Base-by-base conservation (phyloP, 2,888 invertebrate genomes). In the Choristoneura rosaceana region DNA sequence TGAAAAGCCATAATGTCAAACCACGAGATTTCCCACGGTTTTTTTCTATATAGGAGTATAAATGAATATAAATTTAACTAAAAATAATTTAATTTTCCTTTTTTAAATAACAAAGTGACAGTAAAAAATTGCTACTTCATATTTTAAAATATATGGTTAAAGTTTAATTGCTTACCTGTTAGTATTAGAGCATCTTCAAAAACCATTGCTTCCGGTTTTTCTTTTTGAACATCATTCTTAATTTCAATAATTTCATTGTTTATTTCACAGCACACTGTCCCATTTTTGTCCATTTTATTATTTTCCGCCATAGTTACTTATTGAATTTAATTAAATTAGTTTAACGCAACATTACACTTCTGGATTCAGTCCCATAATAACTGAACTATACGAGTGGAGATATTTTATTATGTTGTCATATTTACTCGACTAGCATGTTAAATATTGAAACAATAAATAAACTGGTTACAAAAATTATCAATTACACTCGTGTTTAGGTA, bases 161-260 rank as follows among this genome's bases (percentile, higher is more conserved):
- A 38, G 38, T 38, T 0, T 38, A 38, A 38, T 38, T 38, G 38
- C 38, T 38, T 62, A 74, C 74, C 74, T 69, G 74, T 50, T 50
- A 73, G 63, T 17, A 62, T 66, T 50, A 74, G 47, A 25, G 74
- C 74, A 25, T 74, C 69, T 73, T 74, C 74, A 71, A 74, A 71
- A n/a, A 33, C n/a, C 3, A 64, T 52, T 14, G 33, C 67, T 50
- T 64, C 59, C 33, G 45, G 2, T 69, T n/a, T 69, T 14, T 17
- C 25, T 33, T 33, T 12, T n/a, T 52, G 15, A 47, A 33, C 17
- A 34, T 10, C 17, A n/a, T 5, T 45, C 12, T 34, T 62, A 3
- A 52, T 62, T 62, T 62, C 33, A 33, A 25, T 33, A 47, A 43
- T 12, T 64, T 64, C 64, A 15, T 50, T n/a, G 50, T 50, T 33